Percentiles rank a stretch among this genome's conserved stretches.
Evolutionary conservation across 2,797 vertebrate species (phyloP).

Genomic region (Kryptolebias ocellatus): DNA sequence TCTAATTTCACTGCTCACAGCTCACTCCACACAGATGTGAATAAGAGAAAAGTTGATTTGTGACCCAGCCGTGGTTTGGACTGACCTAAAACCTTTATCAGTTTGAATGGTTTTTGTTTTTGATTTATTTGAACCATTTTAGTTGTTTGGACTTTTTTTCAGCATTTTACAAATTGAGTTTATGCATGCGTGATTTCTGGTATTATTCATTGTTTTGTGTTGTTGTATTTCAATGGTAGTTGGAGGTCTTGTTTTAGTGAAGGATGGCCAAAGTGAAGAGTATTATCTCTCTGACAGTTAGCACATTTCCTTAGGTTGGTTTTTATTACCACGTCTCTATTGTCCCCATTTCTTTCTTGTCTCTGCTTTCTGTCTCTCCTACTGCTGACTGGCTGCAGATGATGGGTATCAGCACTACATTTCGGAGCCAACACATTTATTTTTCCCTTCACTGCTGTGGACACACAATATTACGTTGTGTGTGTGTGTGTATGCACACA

Average conservation of each 20-base stretch:
- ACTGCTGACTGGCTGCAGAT: not conserved
- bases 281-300: not conserved
- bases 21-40: not conserved
- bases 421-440: not conserved
- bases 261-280: not conserved
- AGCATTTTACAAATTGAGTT: too few species aligned
- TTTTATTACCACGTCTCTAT: not conserved
- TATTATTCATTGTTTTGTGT: not conserved
- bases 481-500: too few species aligned
- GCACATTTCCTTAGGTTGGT: not conserved
- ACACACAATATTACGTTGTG: not conserved
- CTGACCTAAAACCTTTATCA: not conserved
- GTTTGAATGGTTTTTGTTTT: too few species aligned
- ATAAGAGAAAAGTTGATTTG: not conserved
- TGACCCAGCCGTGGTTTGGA: not conserved
- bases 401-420: not conserved
- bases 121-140: too few species aligned
- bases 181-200: too few species aligned
- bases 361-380: not conserved
- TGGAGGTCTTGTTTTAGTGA: not conserved
- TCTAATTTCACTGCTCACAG: not conserved
- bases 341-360: not conserved
- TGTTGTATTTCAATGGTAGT: not conserved
- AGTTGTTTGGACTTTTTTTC: not conserved
- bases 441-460: not conserved